phyloP scores from a whole-genome alignment of 2,888 invertebrate species.

The Zaprionus obscuricornis region DNA sequence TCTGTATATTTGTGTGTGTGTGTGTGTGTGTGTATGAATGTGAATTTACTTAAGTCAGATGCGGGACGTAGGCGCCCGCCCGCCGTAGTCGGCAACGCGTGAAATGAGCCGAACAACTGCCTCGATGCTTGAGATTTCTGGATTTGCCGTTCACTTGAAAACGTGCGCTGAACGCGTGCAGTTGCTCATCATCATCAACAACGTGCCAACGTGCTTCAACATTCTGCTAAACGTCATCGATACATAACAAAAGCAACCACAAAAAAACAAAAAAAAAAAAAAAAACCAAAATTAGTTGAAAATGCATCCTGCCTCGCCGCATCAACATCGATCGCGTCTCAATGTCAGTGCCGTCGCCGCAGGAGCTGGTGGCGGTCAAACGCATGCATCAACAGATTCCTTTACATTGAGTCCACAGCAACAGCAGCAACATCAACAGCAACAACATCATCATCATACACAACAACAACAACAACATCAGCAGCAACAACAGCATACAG shows the following conservation, averaged over 20 bases:
- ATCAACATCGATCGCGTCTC: slow-evolving; percentile 71
- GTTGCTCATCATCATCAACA: slow-evolving; percentile 50
- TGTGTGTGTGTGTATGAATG: neutral
- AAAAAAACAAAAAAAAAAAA: neutral
- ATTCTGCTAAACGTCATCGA: too few species aligned
- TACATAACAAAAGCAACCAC: neutral
- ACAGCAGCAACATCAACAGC: slow-evolving; percentile 31
- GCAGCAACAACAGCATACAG: slow-evolving; percentile 51
- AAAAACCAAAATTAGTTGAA: too few species aligned
- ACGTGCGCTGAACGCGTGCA: slow-evolving; percentile 67
- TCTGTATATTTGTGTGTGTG: slow-evolving; percentile 6
- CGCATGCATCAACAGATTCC: slow-evolving; percentile 39
- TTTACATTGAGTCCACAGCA: slow-evolving; percentile 42
- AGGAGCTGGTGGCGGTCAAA: slow-evolving; percentile 56
- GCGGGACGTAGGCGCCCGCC: slow-evolving; percentile 27
- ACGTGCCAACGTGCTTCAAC: slow-evolving; percentile 15
- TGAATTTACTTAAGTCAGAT: slow-evolving; percentile 38
- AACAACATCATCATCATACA: slow-evolving; percentile 24
- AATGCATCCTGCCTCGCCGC: slow-evolving; percentile 76
- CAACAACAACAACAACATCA: slow-evolving; percentile 22
- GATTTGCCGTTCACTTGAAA: slow-evolving; percentile 49
- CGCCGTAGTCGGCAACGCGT: slow-evolving; percentile 58
- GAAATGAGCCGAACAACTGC: slow-evolving; percentile 61
- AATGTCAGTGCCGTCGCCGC: slow-evolving; percentile 42
- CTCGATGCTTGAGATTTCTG: slow-evolving; percentile 27